These are phyloP conservation scores for Phortica okadai DNA, from an alignment of 2,888 invertebrate genomes.

Conservation along the genomic window DNA sequence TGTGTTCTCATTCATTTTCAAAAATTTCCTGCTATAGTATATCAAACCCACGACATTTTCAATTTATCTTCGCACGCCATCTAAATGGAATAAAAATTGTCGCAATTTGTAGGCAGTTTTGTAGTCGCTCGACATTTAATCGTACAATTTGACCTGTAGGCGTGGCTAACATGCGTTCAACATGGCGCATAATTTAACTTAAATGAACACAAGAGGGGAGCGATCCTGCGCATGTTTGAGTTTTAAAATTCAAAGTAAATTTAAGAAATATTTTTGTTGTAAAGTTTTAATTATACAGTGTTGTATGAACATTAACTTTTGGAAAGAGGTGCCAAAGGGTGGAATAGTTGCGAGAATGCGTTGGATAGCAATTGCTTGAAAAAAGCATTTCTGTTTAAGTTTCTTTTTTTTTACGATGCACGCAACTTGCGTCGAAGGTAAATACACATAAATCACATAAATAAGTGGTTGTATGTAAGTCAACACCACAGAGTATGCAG, in stretches of 20 bases:
- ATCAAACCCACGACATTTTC: constrained; percentile 22
- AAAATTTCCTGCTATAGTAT: too few species aligned
- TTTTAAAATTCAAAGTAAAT: constrained; percentile 36
- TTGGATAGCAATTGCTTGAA: background rate
- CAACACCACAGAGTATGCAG: constrained; percentile 11
- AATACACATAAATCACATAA: background rate
- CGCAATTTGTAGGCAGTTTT: constrained; percentile 52
- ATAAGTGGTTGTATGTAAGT: background rate
- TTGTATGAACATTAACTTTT: background rate
- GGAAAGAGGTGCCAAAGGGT: too few species aligned
- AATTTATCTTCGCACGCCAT: constrained; percentile 58
- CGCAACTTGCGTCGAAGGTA: background rate
- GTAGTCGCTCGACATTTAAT: background rate
- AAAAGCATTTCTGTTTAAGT: background rate
- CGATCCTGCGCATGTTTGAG: background rate
- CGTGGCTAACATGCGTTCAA: constrained; percentile 2
- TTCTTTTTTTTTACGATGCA: constrained; percentile 13
- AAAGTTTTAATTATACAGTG: constrained; percentile 22
- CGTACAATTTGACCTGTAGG: constrained; percentile 4
- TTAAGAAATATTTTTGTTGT: constrained; percentile 13
- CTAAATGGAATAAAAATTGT: constrained; percentile 56
- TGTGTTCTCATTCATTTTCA: too few species aligned
- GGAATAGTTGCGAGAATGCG: too few species aligned
- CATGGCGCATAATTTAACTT: constrained; percentile 5
- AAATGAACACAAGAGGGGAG: too few species aligned